phyloP scores from a whole-genome alignment of 2,888 invertebrate genomes.

The Metalampra italica region DNA sequence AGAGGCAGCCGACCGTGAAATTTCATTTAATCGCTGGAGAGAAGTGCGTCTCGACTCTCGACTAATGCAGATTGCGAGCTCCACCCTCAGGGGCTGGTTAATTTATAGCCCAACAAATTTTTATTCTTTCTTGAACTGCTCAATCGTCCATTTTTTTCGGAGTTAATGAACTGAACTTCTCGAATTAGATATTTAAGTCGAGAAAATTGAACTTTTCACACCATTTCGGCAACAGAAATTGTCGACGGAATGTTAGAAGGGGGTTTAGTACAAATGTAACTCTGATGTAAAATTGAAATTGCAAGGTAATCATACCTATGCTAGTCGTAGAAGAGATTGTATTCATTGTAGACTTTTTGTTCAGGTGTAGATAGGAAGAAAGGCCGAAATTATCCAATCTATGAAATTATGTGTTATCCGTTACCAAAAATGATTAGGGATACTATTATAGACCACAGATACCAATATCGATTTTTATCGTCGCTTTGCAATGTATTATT shows the following conservation, averaged over 20 bases:
- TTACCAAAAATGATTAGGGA: no score
- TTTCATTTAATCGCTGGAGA: conserved; percentile 73
- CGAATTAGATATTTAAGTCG: conserved; percentile 42
- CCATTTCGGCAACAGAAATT: conserved; percentile 12
- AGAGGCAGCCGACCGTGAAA: conserved; percentile 70
- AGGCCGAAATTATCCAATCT: no score
- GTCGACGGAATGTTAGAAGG: neutral
- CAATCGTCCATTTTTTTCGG: conserved; percentile 54
- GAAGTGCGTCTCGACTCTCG: conserved; percentile 70
- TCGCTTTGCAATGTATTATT: no score
- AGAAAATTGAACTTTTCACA: conserved; percentile 26
- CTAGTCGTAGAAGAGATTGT: no score
- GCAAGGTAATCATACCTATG: no score
- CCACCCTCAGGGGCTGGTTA: conserved; percentile 58
- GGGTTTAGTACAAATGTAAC: no score
- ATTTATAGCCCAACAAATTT: conserved; percentile 75
- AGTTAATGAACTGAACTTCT: conserved; percentile 42
- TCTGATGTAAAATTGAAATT: no score
- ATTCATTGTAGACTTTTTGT: no score
- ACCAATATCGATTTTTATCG: no score
- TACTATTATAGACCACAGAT: no score
- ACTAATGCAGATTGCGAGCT: conserved; percentile 73
- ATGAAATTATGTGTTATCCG: no score
- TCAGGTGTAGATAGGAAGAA: no score
- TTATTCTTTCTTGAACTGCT: conserved; percentile 70